phyloP scores from a whole-genome alignment of 2,888 invertebrate genomes.

The Oithona nana region DNA sequence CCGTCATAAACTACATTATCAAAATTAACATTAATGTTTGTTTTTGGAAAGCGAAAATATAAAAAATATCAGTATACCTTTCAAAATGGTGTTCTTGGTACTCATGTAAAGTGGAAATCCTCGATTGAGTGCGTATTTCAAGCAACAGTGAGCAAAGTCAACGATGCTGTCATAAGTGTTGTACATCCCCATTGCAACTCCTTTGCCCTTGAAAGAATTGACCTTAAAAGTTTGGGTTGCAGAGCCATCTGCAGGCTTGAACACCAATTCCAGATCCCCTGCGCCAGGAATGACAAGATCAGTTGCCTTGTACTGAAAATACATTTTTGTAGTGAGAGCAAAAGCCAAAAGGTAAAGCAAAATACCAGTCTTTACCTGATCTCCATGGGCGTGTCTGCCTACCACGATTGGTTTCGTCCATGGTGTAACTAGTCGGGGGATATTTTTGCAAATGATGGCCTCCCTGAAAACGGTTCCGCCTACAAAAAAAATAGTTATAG shows the following conservation, averaged over 20 bases:
- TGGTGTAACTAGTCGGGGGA: conserved; percentile 78
- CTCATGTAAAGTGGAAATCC: conserved; percentile 78
- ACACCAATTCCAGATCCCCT: conserved; percentile 68
- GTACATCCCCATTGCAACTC: conserved; percentile 80
- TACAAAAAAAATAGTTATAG: too few relatives aligned
- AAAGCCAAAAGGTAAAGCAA: too few relatives aligned
- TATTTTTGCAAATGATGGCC: conserved; percentile 43
- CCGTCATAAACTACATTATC: conserved; percentile 94
- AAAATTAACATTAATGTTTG: too few relatives aligned
- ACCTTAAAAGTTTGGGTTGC: conserved; percentile 50
- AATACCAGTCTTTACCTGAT: too few relatives aligned
- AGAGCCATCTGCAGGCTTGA: conserved; percentile 43
- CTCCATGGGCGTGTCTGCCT: conserved; percentile 93
- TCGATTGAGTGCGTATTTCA: conserved; percentile 67
- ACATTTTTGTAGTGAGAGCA: too few relatives aligned
- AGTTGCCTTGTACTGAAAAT: conserved; percentile 79
- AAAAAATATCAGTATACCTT: too few relatives aligned
- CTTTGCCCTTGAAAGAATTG: conserved; percentile 61
- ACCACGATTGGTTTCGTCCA: conserved; percentile 96
- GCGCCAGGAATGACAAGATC: conserved; percentile 84
- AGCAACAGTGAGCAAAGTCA: conserved; percentile 85
- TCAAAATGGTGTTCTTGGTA: conserved; percentile 91
- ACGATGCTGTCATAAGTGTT: conserved; percentile 86
- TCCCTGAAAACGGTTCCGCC: conserved; percentile 38
- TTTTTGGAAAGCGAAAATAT: too few relatives aligned